Base-by-base conservation (phyloP, 2,888 invertebrate species). In the Xanthostigma xanthostigma region DNA sequence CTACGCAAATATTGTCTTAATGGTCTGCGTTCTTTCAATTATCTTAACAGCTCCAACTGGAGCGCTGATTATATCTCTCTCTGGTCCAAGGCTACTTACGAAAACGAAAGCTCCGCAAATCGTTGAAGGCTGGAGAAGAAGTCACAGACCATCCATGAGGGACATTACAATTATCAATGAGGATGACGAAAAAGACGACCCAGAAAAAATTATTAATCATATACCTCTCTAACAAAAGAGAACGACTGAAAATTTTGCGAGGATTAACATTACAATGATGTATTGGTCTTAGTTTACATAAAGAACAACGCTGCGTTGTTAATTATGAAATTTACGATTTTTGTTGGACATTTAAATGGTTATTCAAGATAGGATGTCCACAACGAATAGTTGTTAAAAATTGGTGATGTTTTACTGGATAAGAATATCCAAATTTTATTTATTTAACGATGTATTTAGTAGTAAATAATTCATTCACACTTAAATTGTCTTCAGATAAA, bases 151-250 rank as follows among this genome's bases (percentile, higher is more conserved):
- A 4, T 89, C 89, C 0, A 83, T 90, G 49, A 76, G 89, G 44
- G 89, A 89, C 64, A 89, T 90, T 53, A 85, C 87, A 54, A 88
- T 90, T 63, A 86, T 87, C 62, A 84, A 87, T 60, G 87, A 88
- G 61, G 84, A 84, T 58, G 86, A 86, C 55, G 76, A 84, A 54
- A 75, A 75, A 27, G 82, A 81, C 49, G 68, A 70, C 58, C 67
- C 67, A 10, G 69, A 67, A 53, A 44, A 60, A 33, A 61, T 61
- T 9, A 59, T 58, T 6, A 65, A 67, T 51, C 63, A 64, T 51
- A 63, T 56, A 44, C 55, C 55, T 10, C n/a, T 57, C 4, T 61
- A 61, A 34, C 67, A 67, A 50, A 66, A 65, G 36, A 64, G 64
- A 43, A 58, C 55, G 37, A 67, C 65, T 56, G 56, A 58, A 37